Evolutionary conservation across 2,888 invertebrate species (phyloP), one percentile per base, ranked within the genome.

Genomic region (Theretra japonica): DNA sequence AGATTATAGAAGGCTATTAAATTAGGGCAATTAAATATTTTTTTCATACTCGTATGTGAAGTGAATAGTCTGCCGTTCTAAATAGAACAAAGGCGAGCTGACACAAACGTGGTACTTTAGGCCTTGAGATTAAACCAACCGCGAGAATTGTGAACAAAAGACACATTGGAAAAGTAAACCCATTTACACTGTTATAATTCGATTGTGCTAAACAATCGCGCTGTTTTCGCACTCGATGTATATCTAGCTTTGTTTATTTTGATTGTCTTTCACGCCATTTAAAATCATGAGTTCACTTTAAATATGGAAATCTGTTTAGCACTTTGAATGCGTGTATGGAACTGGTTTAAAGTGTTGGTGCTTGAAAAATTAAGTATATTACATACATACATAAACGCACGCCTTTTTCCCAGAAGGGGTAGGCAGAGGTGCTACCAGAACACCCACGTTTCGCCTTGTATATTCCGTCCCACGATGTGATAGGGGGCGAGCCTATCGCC

Each of bases 11-110:
- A 21, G 65, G 23, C 48, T 48, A 6, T n/a, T 15, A 65, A 65
- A 65, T 41, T 41, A 41, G 41, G 41, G 41, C 65, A 65, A 65
- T 65, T 65, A 65, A 65, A 23, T 2, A 48, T 21, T 23, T 65
- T n/a, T 65, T 65, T 41, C 41, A 41, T 15, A 41, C 41, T 11
- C 41, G 33, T 23, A 48, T 65, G 65, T 65, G 65, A 65, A 62
- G 41, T 41, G 65, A 41, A 25, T 65, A 41, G 48, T 65, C 17
- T 48, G 4, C 65, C 48, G 65, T 48, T 65, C 65, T 65, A 65
- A 65, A 65, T 65, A 48, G 65, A 65, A 65, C 65, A 65, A 65
- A 65, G 65, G 41, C 48, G 23, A 65, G 23, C 65, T 21, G 65
- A 17, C 65, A 65, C 17, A 23, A 65, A 17, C 65, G 65, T 65